A percentile compares a stretch with the other conserved stretches of the same genome.
phyloP scores from a whole-genome alignment of 2,113 vertebrate species.

The Grus americana region DNA sequence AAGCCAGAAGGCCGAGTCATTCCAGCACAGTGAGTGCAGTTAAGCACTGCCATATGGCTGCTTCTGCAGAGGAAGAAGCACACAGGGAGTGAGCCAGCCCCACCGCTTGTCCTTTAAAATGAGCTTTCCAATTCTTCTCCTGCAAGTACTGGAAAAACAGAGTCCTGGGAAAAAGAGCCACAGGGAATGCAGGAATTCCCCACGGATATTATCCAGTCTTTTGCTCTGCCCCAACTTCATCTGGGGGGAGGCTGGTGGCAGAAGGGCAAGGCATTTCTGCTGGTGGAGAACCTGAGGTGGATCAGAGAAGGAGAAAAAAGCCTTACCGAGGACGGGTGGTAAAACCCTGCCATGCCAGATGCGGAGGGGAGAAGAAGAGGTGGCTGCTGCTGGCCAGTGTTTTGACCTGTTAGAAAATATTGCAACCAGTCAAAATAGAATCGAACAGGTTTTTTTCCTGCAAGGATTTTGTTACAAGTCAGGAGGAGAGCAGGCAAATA shows the following conservation, averaged over 20 bases:
- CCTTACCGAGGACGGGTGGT: not conserved
- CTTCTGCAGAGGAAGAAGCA: not conserved
- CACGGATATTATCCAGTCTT: fast-evolving
- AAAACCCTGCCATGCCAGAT: not conserved
- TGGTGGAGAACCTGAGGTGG: not conserved
- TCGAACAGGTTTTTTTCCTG: not conserved
- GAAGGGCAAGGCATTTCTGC: not conserved
- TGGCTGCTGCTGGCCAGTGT: not conserved
- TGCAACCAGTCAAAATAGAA: not conserved
- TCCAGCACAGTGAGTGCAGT: not conserved
- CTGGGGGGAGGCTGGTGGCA: not conserved
- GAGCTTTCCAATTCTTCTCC: not conserved
- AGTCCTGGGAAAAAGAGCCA: not conserved
- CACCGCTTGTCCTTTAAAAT: not conserved
- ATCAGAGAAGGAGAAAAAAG: not conserved
- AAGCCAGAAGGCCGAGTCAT: not conserved
- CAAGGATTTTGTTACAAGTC: not conserved
- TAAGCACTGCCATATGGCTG: slow-evolving; percentile 2
- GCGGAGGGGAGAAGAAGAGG: not conserved
- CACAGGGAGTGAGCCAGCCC: not conserved
- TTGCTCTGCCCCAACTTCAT: not conserved
- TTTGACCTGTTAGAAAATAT: not conserved
- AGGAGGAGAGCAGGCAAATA: not conserved
- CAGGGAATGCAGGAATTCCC: not conserved
- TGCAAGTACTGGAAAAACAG: not conserved